Evolutionary conservation across 1,140 invertebrate species (phyloP), one percentile per base, ranked within the genome.

Genomic region (Eufriesea mexicana): DNA sequence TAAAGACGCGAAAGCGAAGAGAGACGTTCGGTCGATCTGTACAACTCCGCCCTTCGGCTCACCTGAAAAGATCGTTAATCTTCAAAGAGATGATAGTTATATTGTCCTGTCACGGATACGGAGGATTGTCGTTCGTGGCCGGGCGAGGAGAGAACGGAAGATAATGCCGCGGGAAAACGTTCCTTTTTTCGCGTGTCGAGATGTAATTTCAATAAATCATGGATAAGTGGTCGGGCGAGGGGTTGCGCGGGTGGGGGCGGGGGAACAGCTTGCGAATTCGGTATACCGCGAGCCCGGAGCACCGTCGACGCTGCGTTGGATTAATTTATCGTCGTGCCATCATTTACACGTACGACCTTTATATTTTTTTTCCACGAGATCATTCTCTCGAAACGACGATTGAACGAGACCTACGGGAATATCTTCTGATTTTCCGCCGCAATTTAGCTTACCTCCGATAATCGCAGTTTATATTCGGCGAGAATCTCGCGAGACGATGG

Each of bases 121-220:
- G 86, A 79, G 75, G 82, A 86, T 83, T 73, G 74, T 71, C 79
- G 57, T 59, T 57, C 61, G 74, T 66, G 72, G 57, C 73, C 57
- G 59, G 47, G 68, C 55, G 57, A 59, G 70, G 54, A 64, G 81
- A 83, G 42, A 72, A 75, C 61, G 68, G 73, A 81, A 87, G 71
- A 81, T 83, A 83, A 83, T 73, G 67, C 80, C 57, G 51, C 35
- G 67, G 85, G 75, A 79, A 87, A 88, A 84, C 77, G 85, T 81
- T 88, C 68, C 79, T 84, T 83, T 89, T 88, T 83, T 89, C 87
- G 86, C 86, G 87, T 89, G 87, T 71, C 61, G 72, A 82, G 81
- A 86, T 84, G 83, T 88, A 88, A 89, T 89, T 89, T 89, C 80
- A 86, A 89, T 89, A 89, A 89, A 89, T 89, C 87, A 88, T 62